Conservation (phyloP, 2,113 vertebrate genomes). For the Zingel zingel region DNA sequence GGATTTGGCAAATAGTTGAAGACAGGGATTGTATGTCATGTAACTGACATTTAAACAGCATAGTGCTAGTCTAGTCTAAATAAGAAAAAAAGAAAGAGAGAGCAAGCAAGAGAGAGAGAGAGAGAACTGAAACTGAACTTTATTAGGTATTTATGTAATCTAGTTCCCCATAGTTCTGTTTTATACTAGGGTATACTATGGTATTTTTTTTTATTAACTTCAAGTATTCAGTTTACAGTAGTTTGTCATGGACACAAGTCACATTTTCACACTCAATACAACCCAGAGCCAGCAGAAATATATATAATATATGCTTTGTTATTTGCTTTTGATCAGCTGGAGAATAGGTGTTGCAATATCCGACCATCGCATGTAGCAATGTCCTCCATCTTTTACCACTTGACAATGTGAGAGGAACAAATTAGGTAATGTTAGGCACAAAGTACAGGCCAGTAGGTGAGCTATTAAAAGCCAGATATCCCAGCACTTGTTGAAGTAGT, state of each 20-base stretch:
- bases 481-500: background rate
- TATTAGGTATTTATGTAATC: background rate
- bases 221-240: background rate
- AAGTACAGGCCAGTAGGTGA: background rate
- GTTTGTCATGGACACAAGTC: background rate
- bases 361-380: background rate
- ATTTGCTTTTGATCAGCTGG: background rate
- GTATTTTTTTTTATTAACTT: background rate
- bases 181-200: background rate
- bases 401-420: background rate
- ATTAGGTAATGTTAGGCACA: background rate
- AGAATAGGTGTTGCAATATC: background rate
- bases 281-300: background rate
- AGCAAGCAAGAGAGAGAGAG: background rate
- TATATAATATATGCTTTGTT: background rate
- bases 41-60: background rate
- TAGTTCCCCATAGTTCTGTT: background rate
- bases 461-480: background rate
- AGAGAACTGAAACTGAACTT: background rate
- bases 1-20: no score
- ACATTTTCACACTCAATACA: background rate
- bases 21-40: no score
- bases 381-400: background rate
- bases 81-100: background rate
- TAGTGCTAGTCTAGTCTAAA: background rate